phyloP scores from a whole-genome alignment of 1,140 invertebrate species.

The Chironomus tepperi region DNA sequence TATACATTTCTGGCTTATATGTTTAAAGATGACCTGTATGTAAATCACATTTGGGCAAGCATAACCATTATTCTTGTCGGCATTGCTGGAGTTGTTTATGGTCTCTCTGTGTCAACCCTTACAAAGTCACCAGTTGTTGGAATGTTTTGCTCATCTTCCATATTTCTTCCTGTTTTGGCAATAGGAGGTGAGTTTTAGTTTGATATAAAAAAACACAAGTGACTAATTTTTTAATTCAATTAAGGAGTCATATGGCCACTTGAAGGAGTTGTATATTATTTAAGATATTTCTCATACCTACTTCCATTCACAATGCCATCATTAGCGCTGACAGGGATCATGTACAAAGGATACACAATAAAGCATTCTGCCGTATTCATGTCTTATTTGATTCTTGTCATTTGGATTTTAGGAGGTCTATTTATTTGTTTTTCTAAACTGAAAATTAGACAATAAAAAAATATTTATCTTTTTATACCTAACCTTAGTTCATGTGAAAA shows the following conservation, averaged over 20 bases:
- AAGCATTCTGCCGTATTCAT: constrained; percentile 42
- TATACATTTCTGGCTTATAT: constrained; percentile 51
- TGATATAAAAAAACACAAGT: too few relatives aligned
- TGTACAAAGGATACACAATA: constrained; percentile 45
- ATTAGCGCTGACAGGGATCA: constrained; percentile 46
- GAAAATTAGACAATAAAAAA: neutral
- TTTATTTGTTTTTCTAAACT: constrained; percentile 33
- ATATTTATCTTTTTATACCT: too few relatives aligned
- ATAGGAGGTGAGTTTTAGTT: constrained; percentile 59
- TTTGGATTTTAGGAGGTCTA: constrained; percentile 42
- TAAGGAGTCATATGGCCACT: constrained; percentile 79
- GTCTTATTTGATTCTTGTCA: constrained; percentile 43
- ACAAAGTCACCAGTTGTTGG: constrained; percentile 68
- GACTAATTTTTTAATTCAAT: constrained; percentile 33
- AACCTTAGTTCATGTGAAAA: too few relatives aligned
- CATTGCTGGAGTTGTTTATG: constrained; percentile 59
- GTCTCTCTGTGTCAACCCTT: constrained; percentile 69
- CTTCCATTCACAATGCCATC: constrained; percentile 61
- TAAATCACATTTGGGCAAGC: constrained; percentile 47
- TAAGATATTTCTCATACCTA: constrained; percentile 47
- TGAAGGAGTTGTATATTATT: constrained; percentile 59
- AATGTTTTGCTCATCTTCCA: constrained; percentile 74
- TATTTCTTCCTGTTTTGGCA: constrained; percentile 78
- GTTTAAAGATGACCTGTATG: constrained; percentile 50
- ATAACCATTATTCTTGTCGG: constrained; percentile 51